A percentile compares a stretch with the other conserved stretches of the same genome.
phyloP scores from a whole-genome alignment of 2,797 vertebrate genomes.

The Paratrypauchen microcephalus region DNA sequence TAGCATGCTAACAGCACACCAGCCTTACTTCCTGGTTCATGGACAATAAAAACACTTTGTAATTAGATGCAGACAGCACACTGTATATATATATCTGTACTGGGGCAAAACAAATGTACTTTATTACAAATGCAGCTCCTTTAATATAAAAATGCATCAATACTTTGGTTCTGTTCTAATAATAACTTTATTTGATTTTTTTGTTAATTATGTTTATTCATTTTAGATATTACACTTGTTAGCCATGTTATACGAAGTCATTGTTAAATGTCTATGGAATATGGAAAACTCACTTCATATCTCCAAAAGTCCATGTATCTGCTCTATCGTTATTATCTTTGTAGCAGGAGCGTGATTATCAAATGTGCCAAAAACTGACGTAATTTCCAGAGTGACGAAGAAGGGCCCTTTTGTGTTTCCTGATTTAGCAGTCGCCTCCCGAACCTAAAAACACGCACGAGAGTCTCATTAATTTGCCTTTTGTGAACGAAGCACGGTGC shows the following conservation, averaged over 20 bases:
- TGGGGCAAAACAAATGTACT: too few relatives aligned
- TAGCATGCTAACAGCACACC: too few relatives aligned
- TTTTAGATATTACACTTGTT: background rate
- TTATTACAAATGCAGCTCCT: too few relatives aligned
- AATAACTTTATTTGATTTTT: too few relatives aligned
- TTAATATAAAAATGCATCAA: too few relatives aligned
- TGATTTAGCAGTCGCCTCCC: background rate
- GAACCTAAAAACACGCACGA: constrained; percentile 5
- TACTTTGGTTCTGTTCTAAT: too few relatives aligned
- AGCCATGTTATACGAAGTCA: background rate
- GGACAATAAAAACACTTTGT: too few relatives aligned
- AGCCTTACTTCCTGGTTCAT: too few relatives aligned
- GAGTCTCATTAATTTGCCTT: constrained; percentile 13
- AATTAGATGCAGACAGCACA: too few relatives aligned
- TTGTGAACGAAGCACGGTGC: constrained; percentile 17
- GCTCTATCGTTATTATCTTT: background rate
- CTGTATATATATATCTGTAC: too few relatives aligned
- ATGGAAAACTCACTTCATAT: background rate
- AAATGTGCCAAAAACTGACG: background rate
- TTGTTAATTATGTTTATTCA: too few relatives aligned
- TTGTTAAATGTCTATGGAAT: background rate
- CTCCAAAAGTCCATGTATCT: background rate
- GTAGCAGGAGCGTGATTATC: background rate
- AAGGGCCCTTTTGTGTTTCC: background rate
- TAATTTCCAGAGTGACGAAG: background rate